These are phyloP conservation scores for Lordiphosa collinella DNA, from an alignment of 1,140 invertebrate genomes.

Conservation along the genomic window DNA sequence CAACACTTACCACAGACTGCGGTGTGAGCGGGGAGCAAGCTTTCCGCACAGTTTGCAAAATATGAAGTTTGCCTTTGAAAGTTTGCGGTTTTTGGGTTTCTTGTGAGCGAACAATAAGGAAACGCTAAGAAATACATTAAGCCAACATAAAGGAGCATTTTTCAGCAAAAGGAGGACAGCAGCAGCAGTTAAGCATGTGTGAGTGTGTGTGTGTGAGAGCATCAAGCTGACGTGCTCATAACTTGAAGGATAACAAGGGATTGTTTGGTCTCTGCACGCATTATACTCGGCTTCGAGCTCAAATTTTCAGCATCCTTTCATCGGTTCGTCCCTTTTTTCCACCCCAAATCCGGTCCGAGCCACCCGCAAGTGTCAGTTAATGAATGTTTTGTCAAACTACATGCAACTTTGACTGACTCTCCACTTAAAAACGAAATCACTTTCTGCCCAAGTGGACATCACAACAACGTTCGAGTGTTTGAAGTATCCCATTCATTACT, in stretches of 20 bases:
- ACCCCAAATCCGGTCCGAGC: neutral
- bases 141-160: conserved; percentile 57
- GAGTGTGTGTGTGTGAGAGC: conserved; percentile 1
- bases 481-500: conserved; percentile 31
- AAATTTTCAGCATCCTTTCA: conserved; percentile 18
- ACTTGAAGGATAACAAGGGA: conserved; percentile 52
- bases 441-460: conserved; percentile 4
- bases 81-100: conserved; percentile 59
- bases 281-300: conserved; percentile 36
- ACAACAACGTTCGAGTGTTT: neutral
- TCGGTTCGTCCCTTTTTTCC: conserved; percentile 22
- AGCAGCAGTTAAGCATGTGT: neutral
- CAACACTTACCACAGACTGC: conserved; percentile 5
- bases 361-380: conserved; percentile 49
- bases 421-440: conserved; percentile 9
- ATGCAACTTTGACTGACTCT: conserved; percentile 29
- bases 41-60: conserved; percentile 62
- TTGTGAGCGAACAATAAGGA: conserved; percentile 53
- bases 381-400: conserved; percentile 55
- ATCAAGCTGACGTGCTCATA: conserved; percentile 35
- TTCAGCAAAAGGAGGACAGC: conserved; percentile 34
- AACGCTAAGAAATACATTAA: conserved; percentile 58
- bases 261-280: conserved; percentile 43
- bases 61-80: conserved; percentile 62
- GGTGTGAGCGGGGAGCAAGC: conserved; percentile 14